Conservation (phyloP, 2,113 vertebrate genomes). For the Cyprinodon tularosa region DNA sequence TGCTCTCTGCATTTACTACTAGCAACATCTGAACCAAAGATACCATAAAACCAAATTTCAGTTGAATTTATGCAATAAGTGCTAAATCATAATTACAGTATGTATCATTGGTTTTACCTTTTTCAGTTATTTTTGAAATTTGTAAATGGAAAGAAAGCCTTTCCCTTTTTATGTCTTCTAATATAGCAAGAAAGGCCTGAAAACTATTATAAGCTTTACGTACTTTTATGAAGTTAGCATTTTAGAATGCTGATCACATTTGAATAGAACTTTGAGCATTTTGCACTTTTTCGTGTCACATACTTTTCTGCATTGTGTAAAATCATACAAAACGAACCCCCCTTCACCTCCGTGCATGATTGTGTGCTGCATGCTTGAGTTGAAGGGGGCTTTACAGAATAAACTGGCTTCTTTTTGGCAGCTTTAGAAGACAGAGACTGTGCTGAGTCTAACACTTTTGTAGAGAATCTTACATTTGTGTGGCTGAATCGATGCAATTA, state of each 20-base stretch:
- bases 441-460: constrained; percentile 80
- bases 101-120: not conserved
- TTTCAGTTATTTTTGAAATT: not conserved
- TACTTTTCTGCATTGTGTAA: constrained; percentile 79
- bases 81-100: not conserved
- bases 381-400: constrained; percentile 75
- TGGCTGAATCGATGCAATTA: constrained; percentile 86
- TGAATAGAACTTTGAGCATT: constrained; percentile 76
- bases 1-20: too few relatives aligned
- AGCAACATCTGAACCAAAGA: too few relatives aligned
- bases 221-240: constrained; percentile 68
- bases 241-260: constrained; percentile 78
- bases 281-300: constrained; percentile 65
- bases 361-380: constrained; percentile 71
- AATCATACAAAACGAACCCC: constrained; percentile 73
- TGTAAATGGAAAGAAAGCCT: not conserved
- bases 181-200: constrained; percentile 8
- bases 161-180: not conserved
- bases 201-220: constrained; percentile 65
- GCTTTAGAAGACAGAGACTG: constrained; percentile 78
- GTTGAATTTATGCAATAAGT: not conserved
- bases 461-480: constrained; percentile 81
- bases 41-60: not conserved
- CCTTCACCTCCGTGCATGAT: constrained; percentile 67
- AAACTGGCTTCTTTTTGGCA: constrained; percentile 73